phyloP scores from a whole-genome alignment of 1,140 invertebrate genomes.

The Mizuhopecten yessoensis region DNA sequence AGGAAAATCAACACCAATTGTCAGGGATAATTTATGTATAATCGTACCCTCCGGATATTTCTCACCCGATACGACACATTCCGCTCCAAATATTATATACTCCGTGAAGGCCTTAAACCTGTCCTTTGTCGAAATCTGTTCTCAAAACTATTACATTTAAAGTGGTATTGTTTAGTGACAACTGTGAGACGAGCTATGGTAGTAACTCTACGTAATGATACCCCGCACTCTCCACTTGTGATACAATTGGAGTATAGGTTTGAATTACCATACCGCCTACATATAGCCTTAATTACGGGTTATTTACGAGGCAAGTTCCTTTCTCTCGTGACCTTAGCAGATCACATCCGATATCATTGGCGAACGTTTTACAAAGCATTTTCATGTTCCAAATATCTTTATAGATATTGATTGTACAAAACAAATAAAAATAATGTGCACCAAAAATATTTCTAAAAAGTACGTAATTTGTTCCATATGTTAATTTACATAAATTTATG shows the following conservation, averaged over 20 bases:
- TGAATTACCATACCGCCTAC: not conserved
- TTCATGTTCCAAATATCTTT: not conserved
- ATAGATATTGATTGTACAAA: too few species aligned
- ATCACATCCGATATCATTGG: not conserved
- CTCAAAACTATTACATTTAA: conserved; percentile 3
- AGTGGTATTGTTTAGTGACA: not conserved
- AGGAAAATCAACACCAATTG: not conserved
- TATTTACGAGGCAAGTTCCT: not conserved
- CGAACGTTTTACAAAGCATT: not conserved
- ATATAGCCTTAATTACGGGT: not conserved
- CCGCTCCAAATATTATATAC: not conserved
- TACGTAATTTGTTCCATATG: too few species aligned
- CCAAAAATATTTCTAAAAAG: too few species aligned
- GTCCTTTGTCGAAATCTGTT: conserved; percentile 4
- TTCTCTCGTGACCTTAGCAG: not conserved
- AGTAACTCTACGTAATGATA: not conserved
- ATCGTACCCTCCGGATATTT: not conserved
- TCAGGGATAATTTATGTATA: conserved; percentile 5
- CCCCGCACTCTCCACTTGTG: not conserved
- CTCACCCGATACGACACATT: not conserved
- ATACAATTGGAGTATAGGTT: not conserved
- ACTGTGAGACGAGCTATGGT: not conserved
- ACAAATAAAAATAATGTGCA: too few species aligned
- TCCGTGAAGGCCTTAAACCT: not conserved
- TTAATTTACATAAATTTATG: too few species aligned